A percentile compares a stretch with the other conserved stretches of the same genome.
Conservation (phyloP, 2,888 invertebrate species). For the Omphaloscelis lunosa region DNA sequence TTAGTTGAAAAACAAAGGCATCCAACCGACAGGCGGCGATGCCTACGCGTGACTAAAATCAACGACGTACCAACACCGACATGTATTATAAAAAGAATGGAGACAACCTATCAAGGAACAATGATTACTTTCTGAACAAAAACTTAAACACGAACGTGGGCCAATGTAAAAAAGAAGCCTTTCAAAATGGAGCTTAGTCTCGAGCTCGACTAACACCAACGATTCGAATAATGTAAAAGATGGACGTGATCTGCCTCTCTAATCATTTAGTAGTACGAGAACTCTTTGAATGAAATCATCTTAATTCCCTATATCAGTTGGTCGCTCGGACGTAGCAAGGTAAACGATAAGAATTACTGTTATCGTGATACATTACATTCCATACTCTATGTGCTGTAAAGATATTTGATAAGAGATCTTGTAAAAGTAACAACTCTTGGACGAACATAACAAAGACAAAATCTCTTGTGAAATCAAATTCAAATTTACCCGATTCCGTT, state of each 20-base stretch:
- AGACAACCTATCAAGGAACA: constrained; percentile 72
- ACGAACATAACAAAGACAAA: constrained; percentile 59
- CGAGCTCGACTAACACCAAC: constrained; percentile 30
- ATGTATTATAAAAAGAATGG: constrained; percentile 74
- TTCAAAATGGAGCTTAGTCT: constrained; percentile 42
- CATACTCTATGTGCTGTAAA: constrained; percentile 57
- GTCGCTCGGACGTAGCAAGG: constrained; percentile 61
- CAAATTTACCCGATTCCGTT: neutral
- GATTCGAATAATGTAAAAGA: constrained; percentile 44
- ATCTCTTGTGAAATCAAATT: constrained; percentile 21
- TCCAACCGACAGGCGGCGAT: constrained; percentile 81
- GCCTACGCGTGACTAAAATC: constrained; percentile 86
- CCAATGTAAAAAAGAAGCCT: constrained; percentile 50
- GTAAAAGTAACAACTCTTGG: constrained; percentile 64
- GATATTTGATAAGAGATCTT: constrained; percentile 65
- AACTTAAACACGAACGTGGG: constrained; percentile 54
- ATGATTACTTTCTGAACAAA: constrained; percentile 66
- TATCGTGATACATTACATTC: constrained; percentile 75
- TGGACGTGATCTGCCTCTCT: constrained; percentile 51
- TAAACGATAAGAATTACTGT: constrained; percentile 68
- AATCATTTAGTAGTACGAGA: constrained; percentile 56
- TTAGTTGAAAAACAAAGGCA: constrained; percentile 70
- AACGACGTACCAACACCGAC: constrained; percentile 74
- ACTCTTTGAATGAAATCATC: constrained; percentile 65
- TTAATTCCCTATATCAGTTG: constrained; percentile 60